Base-by-base conservation (phyloP, 2,797 vertebrate genomes). In the Melanogrammus aeglefinus region DNA sequence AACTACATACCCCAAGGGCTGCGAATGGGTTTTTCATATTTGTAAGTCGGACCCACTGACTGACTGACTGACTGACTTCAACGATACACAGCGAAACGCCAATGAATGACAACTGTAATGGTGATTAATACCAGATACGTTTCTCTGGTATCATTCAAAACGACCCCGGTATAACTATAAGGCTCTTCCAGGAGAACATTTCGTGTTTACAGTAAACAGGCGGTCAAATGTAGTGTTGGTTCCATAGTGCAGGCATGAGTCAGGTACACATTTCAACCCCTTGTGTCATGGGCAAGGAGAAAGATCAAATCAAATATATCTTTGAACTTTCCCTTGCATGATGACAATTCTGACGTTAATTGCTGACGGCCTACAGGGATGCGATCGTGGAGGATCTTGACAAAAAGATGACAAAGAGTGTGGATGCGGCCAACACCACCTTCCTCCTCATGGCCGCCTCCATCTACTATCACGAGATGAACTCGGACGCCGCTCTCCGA, bases 401-500 rank as follows among this genome's bases (percentile, higher is more conserved):
- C 83, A 97, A 96, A 77, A 97, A 96, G 83, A 97, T 99, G 96
- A 90, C 94, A 0, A 96, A 96, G 86, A 98, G 94, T 0, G 92
- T 99, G n/a, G 97, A 98, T 3, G 92, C 96, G 29, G 82, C 94
- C 78, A 97, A 98, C 82, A 96, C 93, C 7, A 96, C 96, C 0
- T 98, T 98, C 92, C 91, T 99, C 77, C 91, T 99, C 72, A 97
- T 99, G 97, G 97, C 97, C 0, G 96, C 96, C 0, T 96, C 97
- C 33, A 92, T 99, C 84, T 99, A 98, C 79, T 91, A 95, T 89
- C 97, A 98, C 0, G 95, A 97, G 76, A 85, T 91, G 79, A 97
- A 98, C 81, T 93, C 93, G 0, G 97, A 99, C 0, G 96, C 96
- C 0, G 97, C 97, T 0, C 92, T 99, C 73, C 92, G 97, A 1